Evolutionary conservation across 2,888 invertebrate species (phyloP).

Genomic region (Amphipoea lucens): DNA sequence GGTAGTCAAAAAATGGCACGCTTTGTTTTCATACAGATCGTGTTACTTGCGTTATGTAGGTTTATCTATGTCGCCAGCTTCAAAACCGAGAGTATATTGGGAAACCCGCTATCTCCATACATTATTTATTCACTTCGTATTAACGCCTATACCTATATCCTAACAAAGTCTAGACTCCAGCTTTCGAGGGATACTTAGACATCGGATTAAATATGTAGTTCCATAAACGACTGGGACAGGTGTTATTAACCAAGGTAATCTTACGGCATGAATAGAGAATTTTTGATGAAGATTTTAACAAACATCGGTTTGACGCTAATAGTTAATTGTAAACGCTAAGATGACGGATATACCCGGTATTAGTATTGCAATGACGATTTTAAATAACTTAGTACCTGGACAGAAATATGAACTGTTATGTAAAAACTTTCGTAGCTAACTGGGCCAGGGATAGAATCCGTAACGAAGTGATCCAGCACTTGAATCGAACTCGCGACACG

Average conservation of each 20-base stretch:
- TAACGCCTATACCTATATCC: conserved; percentile 6
- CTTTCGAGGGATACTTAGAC: conserved; percentile 42
- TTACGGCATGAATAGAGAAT: conserved; percentile 14
- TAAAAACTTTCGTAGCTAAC: background rate
- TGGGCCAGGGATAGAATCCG: too few species aligned
- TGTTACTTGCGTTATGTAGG: too few species aligned
- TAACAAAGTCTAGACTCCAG: conserved; percentile 37
- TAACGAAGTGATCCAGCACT: too few species aligned
- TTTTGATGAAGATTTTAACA: background rate
- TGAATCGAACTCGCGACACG: too few species aligned
- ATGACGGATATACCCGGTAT: background rate
- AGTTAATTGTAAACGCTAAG: background rate
- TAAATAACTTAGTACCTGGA: background rate
- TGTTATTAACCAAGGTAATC: conserved; percentile 1
- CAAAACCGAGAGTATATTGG: conserved; percentile 27
- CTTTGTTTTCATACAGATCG: too few species aligned
- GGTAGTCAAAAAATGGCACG: too few species aligned
- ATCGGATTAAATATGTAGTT: conserved; percentile 49
- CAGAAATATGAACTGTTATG: background rate
- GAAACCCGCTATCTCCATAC: conserved; percentile 37
- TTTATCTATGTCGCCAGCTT: conserved; percentile 18
- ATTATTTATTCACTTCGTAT: conserved; percentile 55
- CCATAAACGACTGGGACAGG: conserved; percentile 14
- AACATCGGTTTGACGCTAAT: background rate
- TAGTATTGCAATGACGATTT: background rate